A percentile compares a stretch with the other conserved stretches of the same genome.
Evolutionary conservation across 2,113 vertebrate genomes (phyloP).

Genomic region (Motacilla alba): DNA sequence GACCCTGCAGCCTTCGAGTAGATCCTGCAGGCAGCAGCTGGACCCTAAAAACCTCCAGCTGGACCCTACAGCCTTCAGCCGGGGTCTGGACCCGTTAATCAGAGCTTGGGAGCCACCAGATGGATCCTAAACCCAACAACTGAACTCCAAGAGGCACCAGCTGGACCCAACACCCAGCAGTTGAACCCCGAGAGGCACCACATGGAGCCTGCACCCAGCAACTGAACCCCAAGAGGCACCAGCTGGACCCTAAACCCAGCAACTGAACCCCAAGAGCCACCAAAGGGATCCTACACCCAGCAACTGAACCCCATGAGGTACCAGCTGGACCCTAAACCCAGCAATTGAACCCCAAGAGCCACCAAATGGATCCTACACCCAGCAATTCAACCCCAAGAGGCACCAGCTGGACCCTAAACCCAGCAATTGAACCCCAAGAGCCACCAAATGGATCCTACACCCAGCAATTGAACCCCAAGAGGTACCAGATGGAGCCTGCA

Average conservation of each 20-base stretch:
- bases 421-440: background rate
- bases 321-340: accelerated
- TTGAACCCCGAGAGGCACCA: background rate
- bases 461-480: background rate
- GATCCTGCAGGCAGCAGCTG: too few relatives aligned
- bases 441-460: background rate
- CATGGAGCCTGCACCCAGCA: background rate
- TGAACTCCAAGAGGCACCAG: background rate
- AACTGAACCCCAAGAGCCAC: background rate
- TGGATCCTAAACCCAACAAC: accelerated
- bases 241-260: accelerated
- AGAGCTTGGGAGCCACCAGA: background rate
- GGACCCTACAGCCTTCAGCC: background rate
- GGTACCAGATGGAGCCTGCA: accelerated
- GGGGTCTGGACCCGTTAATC: background rate
- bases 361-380: background rate
- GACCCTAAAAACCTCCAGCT: background rate
- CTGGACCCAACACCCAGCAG: background rate
- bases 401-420: accelerated
- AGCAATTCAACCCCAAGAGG: background rate
- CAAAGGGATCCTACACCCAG: too few relatives aligned
- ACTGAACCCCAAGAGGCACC: background rate
- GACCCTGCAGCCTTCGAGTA: background rate
- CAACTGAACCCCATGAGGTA: accelerated
- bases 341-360: background rate